Percentiles rank a stretch among this genome's conserved stretches.
Evolutionary conservation across 2,113 vertebrate genomes (phyloP).

Genomic region (Chlamydotis undulata): DNA sequence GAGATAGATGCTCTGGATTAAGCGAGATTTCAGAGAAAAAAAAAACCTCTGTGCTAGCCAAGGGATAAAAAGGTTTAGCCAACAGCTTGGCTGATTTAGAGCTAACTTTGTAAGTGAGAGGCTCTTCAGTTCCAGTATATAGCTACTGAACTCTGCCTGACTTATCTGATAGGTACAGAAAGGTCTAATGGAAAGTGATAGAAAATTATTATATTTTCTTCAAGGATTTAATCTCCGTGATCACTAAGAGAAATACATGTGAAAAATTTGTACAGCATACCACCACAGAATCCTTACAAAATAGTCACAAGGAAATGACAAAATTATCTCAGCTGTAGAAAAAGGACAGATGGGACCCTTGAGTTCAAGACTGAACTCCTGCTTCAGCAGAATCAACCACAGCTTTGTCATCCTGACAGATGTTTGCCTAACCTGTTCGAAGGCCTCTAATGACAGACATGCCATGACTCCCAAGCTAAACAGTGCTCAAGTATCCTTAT

Average conservation of each 20-base stretch:
- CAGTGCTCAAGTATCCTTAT: background rate
- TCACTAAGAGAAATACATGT: background rate
- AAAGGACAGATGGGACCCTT: background rate
- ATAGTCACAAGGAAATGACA: background rate
- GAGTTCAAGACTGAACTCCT: background rate
- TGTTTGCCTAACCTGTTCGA: background rate
- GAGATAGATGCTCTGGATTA: background rate
- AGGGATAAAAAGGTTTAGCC: background rate
- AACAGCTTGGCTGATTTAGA: background rate
- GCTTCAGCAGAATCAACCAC: background rate
- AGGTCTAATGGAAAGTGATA: background rate
- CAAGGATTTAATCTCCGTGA: background rate
- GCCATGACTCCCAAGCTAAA: background rate
- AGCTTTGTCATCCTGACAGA: background rate
- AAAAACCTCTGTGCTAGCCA: background rate
- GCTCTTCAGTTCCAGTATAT: background rate
- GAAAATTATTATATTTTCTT: background rate
- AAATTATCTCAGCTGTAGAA: background rate
- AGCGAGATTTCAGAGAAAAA: background rate
- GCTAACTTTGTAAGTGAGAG: background rate
- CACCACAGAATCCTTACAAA: background rate
- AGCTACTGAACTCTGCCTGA: background rate
- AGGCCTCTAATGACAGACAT: background rate
- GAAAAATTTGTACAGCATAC: background rate
- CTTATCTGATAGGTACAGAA: background rate